phyloP scores from a whole-genome alignment of 2,113 vertebrate species.

The Indicator maculatus region DNA sequence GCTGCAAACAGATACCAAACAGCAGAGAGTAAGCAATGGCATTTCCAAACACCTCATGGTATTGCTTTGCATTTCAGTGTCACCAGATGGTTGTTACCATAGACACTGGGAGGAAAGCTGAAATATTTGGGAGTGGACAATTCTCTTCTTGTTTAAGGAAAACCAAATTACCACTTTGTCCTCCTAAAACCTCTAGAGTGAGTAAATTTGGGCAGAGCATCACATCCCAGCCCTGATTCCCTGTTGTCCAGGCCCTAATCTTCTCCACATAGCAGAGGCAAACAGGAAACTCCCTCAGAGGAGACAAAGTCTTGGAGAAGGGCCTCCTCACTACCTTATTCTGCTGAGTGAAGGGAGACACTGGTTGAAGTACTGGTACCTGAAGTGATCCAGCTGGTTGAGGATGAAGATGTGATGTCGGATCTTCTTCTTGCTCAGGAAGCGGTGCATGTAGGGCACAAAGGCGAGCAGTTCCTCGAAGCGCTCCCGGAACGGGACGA shows the following conservation, averaged over 20 bases:
- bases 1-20: not conserved
- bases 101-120: not conserved
- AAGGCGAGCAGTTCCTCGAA: constrained; percentile 95
- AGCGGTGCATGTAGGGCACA: constrained; percentile 92
- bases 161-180: not conserved
- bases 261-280: not conserved
- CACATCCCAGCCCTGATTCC: rapidly evolving
- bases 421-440: constrained; percentile 91
- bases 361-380: no score
- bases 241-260: rapidly evolving
- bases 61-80: not conserved
- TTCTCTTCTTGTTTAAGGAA: not conserved
- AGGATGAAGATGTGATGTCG: constrained; percentile 90
- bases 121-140: not conserved
- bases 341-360: rapidly evolving
- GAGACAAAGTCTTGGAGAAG: not conserved
- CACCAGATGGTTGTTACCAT: not conserved
- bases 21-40: rapidly evolving
- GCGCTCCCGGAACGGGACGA: constrained; percentile 94
- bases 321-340: not conserved
- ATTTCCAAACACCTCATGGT: not conserved
- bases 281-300: rapidly evolving
- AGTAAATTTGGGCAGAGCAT: not conserved
- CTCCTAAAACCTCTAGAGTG: not conserved
- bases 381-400: constrained; percentile 95